Percentiles rank a stretch among this genome's conserved stretches.
These are phyloP conservation scores for Volucella zonaria DNA, from an alignment of 2,888 invertebrate species.

Conservation along the genomic window DNA sequence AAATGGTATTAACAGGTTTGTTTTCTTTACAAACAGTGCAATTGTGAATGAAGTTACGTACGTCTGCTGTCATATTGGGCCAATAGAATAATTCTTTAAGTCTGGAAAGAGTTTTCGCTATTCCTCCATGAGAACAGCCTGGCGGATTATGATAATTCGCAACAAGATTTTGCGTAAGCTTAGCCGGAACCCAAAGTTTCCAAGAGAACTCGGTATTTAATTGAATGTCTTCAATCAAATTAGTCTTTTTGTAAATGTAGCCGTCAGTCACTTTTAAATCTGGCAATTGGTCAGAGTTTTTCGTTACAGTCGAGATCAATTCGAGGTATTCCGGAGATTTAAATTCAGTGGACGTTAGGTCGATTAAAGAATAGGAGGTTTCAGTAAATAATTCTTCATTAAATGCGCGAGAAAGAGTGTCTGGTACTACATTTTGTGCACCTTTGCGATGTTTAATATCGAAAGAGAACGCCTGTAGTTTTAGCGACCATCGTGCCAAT, in stretches of 20 bases:
- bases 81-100: constrained; percentile 39
- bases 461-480: constrained; percentile 22
- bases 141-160: constrained; percentile 32
- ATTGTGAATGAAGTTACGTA: constrained; percentile 20
- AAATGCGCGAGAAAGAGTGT: neutral
- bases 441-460: constrained; percentile 28
- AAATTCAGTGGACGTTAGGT: too few relatives aligned
- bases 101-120: constrained; percentile 28
- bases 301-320: neutral
- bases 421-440: constrained; percentile 5
- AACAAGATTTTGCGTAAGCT: neutral
- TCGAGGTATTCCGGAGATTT: neutral
- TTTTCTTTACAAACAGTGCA: constrained; percentile 14
- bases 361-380: too few relatives aligned
- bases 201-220: neutral
- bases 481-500: neutral
- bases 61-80: constrained; percentile 29
- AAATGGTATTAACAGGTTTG: too few relatives aligned
- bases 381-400: too few relatives aligned
- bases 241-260: constrained; percentile 1
- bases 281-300: neutral
- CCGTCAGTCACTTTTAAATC: neutral
- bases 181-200: constrained; percentile 26
- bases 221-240: neutral
- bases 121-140: constrained; percentile 28